Evolutionary conservation across 2,888 invertebrate genomes (phyloP).

Genomic region (Lepidonotus clava): DNA sequence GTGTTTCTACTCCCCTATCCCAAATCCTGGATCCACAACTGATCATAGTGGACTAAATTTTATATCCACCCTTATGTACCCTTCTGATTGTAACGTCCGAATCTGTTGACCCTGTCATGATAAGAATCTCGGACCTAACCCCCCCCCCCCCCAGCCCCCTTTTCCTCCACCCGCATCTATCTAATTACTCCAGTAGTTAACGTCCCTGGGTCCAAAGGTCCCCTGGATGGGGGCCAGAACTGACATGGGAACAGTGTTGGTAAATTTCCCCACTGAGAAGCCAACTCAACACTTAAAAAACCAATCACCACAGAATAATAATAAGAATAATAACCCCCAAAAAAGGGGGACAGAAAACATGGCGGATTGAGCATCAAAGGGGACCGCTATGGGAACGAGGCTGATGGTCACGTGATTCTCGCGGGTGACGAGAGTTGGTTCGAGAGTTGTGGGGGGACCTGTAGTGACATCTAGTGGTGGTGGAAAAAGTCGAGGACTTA

Average conservation of each 20-base stretch:
- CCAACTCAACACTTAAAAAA: background rate
- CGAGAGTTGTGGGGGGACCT: background rate
- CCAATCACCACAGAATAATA: background rate
- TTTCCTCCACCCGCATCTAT: background rate
- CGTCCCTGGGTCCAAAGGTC: background rate
- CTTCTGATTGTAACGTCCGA: too few species aligned
- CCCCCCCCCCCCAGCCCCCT: background rate
- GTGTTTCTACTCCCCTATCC: too few species aligned
- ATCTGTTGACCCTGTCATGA: too few species aligned
- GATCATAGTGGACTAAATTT: too few species aligned
- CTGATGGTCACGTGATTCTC: background rate
- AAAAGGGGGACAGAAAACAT: background rate
- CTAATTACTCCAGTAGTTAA: background rate
- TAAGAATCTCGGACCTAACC: too few species aligned
- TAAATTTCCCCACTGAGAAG: background rate
- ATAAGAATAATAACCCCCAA: too few species aligned
- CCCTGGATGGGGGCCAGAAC: background rate
- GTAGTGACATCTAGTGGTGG: background rate
- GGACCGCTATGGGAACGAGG: background rate
- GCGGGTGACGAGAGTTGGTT: background rate
- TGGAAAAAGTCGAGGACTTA: background rate
- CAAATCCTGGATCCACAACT: too few species aligned
- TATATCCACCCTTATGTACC: too few species aligned
- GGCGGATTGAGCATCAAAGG: background rate
- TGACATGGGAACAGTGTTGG: background rate